Base-by-base conservation (phyloP, 1,140 invertebrate genomes). In the Diuraphis noxia region DNA sequence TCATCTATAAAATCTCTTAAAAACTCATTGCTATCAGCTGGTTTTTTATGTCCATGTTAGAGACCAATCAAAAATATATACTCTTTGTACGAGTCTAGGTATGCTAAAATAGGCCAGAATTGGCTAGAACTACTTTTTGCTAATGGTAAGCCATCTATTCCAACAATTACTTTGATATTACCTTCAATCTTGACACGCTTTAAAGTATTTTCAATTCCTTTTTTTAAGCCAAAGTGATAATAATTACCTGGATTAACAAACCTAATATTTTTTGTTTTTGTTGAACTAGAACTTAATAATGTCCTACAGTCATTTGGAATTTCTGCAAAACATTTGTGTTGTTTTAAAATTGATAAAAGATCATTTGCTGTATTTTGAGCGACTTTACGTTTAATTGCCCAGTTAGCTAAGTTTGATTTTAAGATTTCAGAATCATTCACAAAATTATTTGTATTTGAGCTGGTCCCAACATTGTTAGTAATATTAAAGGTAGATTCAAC, bases 1-100 rank as follows among this genome's bases (percentile, higher is more conserved):
- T 93, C 92, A 2, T 79, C 46, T 36, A 93, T 72, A 92, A 93
- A 93, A 6, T 92, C 79, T 77, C 34, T 34, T 36, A 93, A 87
- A 92, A 92, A 93, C 38, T 91, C 85, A 88, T 38, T 90, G 36
- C 43, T 49, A 91, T 43, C 52, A 19, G n/a, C 40, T 46, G 93
- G 93, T 88, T 93, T 93, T 41, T 92, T 92, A 79, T 43, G n/a
- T 40, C 93, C 72, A 36, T 79, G 72, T 21, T 79, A 79, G 21
- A 79, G 72, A 19, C 72, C 72, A 5, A 79, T 36, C 36, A 79
- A 13, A 79, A 79, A 79, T 19, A 79, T 19, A 79, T 79, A 79
- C 7, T 79, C 72, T 79, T 79, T 79, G 5, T 36, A 79, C 21
- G 72, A 34, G 13, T 79, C 17, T 79, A 79, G 6, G 38, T 79